A percentile compares a stretch with the other conserved stretches of the same genome.
Conservation (phyloP, 2,888 invertebrate genomes). For the Cotesia congregata region DNA sequence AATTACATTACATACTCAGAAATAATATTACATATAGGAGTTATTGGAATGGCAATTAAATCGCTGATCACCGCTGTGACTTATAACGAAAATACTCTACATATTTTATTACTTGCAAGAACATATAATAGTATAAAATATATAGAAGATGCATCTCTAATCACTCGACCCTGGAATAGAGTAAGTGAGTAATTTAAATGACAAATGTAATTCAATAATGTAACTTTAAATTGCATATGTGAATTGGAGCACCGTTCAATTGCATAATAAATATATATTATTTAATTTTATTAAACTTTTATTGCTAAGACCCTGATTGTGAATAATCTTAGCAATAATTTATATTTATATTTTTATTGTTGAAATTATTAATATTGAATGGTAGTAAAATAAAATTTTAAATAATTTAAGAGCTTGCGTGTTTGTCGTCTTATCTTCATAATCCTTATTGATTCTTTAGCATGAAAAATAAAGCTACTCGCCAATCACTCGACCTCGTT, state of each 20-base stretch:
- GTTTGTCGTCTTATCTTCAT: not conserved
- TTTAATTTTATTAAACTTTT: not conserved
- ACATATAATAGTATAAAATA: not conserved
- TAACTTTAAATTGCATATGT: not conserved
- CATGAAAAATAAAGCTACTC: constrained; percentile 42
- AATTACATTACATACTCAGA: not conserved
- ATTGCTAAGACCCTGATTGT: not conserved
- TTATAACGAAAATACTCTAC: not conserved
- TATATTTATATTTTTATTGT: not conserved
- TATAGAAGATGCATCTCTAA: not conserved
- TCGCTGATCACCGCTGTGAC: too few relatives aligned
- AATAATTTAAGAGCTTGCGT: not conserved
- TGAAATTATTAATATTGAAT: not conserved
- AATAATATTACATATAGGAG: too few relatives aligned
- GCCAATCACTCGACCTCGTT: constrained; percentile 64
- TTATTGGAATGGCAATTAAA: too few relatives aligned
- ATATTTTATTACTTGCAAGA: not conserved
- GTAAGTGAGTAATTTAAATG: not conserved
- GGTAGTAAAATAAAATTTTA: not conserved
- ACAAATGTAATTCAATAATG: not conserved
- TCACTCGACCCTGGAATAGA: constrained; percentile 1
- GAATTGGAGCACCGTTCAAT: not conserved
- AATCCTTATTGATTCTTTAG: constrained; percentile 1
- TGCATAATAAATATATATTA: not conserved
- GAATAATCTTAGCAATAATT: not conserved